Evolutionary conservation across 2,113 vertebrate species (phyloP), one percentile per base, ranked within the genome.

Genomic region (Myodes glareolus): DNA sequence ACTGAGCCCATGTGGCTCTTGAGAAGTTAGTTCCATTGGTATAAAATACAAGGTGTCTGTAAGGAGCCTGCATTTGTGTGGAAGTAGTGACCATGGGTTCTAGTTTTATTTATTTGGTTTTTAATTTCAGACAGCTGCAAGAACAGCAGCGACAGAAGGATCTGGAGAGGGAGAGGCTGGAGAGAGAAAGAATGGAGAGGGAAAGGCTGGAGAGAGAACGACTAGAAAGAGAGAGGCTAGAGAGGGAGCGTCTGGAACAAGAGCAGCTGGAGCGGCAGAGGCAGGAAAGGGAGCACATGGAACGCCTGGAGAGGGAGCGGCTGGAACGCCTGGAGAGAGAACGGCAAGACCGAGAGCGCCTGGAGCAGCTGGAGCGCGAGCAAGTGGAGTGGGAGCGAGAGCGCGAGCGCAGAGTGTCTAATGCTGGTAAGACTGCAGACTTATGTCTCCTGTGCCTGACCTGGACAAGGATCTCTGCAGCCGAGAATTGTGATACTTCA

Each of bases 111-210:
- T 89, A 97, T 96, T 91, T 36, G 13, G 84, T 52, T 77, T 90
- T 95, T 92, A 0, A 70, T 97, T 98, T 68, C 95, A 99, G 99
- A 98, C 99, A 99, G 98, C 98, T 99, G 63, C 99, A 99, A 97
- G 99, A 99, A 96, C 99, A 99, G 87, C 99, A 99, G 96, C 99
- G 99, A 93, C 99, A 99, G 98, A 99, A 99, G 98, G 99, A 99
- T 72, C 98, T 98, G 68, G 99, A 99, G 98, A 96, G 97, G 76
- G 98, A 99, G 98, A 95, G 99, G 93, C 98, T 98, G 68, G 99
- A 99, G 98, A 96, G 97, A 72, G 98, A 99, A 94, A 97, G 98
- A 36, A 97, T 98, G 94, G 98, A 99, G 90, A 98, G 97, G 45
- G 98, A 99, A 68, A 97, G 98, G 96, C 96, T 99, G 98, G 99